Percentiles rank a stretch among this genome's conserved stretches.
These are phyloP conservation scores for Anoplophora glabripennis DNA, from an alignment of 1,140 invertebrate genomes.

Conservation along the genomic window DNA sequence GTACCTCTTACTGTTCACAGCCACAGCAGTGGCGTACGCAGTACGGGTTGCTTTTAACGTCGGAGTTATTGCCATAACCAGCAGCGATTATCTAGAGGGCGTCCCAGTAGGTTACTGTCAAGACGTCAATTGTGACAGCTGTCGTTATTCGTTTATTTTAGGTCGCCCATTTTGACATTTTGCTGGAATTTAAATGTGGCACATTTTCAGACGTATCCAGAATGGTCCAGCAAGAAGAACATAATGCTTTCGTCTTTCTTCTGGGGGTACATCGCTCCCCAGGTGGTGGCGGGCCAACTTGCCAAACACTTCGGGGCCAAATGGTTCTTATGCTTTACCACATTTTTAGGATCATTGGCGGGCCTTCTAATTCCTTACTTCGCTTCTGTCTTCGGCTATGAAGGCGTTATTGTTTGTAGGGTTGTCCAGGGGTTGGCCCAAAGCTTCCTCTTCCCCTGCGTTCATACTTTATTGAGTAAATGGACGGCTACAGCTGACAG, in stretches of 20 bases:
- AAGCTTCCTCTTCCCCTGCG: slow-evolving; percentile 73
- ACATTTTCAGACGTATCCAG: too few species aligned
- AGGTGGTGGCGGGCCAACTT: slow-evolving; percentile 66
- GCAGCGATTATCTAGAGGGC: too few species aligned
- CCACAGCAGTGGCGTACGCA: too few species aligned
- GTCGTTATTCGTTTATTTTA: too few species aligned
- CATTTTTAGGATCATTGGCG: slow-evolving; percentile 53
- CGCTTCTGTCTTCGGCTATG: slow-evolving; percentile 54
- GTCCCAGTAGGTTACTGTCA: too few species aligned
- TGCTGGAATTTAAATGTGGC: too few species aligned
- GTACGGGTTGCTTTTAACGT: too few species aligned
- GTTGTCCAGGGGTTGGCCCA: slow-evolving; percentile 73
- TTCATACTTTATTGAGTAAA: slow-evolving; percentile 74
- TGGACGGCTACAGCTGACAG: slow-evolving; percentile 66
- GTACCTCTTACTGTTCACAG: too few species aligned
- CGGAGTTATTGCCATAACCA: too few species aligned
- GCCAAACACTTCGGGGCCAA: slow-evolving; percentile 63
- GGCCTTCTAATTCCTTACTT: slow-evolving; percentile 45
- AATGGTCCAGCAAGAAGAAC: slow-evolving; percentile 38
- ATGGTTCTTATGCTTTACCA: slow-evolving; percentile 58
- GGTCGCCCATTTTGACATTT: too few species aligned
- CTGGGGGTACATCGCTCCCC: slow-evolving; percentile 57
- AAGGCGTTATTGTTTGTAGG: slow-evolving; percentile 60
- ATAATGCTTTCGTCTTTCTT: slow-evolving; percentile 65
- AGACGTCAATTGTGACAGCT: too few species aligned